A percentile compares a stretch with the other conserved stretches of the same genome.
Conservation (phyloP, 2,113 vertebrate genomes). For the Panthera leo region DNA sequence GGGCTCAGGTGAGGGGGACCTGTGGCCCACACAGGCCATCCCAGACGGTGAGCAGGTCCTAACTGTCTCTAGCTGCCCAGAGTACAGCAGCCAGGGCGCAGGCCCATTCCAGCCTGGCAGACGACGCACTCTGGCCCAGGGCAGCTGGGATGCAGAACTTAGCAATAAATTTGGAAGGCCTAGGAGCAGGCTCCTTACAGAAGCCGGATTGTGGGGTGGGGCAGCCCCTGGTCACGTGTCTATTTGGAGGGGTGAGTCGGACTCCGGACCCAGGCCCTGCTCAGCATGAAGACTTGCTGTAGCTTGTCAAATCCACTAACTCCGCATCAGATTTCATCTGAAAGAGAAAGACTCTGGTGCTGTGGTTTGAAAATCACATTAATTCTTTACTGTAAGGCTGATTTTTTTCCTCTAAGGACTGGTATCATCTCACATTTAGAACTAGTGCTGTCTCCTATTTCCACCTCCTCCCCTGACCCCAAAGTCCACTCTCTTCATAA, state of each 20-base stretch:
- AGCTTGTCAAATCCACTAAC: background rate
- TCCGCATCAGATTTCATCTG: background rate
- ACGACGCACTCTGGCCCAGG: background rate
- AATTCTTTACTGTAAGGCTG: background rate
- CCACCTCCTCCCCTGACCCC: background rate
- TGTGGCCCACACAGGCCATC: background rate
- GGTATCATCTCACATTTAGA: background rate
- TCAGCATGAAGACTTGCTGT: background rate
- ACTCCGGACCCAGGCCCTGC: background rate
- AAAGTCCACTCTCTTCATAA: background rate
- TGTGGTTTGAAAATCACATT: background rate
- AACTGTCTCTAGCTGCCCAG: background rate
- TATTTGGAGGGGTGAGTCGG: background rate
- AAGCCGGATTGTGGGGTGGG: background rate
- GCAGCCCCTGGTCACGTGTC: no score
- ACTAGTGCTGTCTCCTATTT: background rate
- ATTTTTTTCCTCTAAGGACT: background rate
- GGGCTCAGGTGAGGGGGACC: background rate
- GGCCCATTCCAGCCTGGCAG: background rate
- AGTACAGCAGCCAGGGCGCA: rapidly evolving
- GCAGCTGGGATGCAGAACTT: background rate
- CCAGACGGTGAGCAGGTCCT: background rate
- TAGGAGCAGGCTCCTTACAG: background rate
- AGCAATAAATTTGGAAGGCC: background rate
- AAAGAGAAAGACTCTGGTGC: background rate